Evolutionary conservation across 2,888 invertebrate species (phyloP).

Genomic region (Coremacera marginata): DNA sequence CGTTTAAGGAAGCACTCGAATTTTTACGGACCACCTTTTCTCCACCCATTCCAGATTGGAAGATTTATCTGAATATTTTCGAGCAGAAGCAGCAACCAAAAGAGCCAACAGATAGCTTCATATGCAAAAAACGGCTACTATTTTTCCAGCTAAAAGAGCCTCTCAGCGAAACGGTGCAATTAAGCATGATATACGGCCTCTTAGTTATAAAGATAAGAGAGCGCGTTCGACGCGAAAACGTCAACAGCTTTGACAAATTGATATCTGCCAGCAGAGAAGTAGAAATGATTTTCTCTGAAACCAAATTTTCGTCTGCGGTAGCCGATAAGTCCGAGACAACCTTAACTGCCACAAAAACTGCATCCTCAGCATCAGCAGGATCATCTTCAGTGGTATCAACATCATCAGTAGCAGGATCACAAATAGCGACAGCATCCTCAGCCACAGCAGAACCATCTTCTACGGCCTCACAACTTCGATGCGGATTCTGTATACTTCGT

Average conservation of each 20-base stretch:
- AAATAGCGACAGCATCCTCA: too few species aligned
- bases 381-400: too few species aligned
- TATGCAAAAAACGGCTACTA: neutral
- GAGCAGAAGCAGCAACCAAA: neutral
- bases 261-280: neutral
- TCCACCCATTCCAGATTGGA: neutral
- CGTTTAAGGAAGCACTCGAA: neutral
- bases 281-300: neutral
- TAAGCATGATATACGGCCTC: neutral
- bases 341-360: too few species aligned
- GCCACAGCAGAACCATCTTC: too few species aligned
- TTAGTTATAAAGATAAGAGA: neutral
- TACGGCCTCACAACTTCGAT: too few species aligned
- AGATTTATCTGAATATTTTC: neutral
- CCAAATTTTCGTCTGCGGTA: neutral
- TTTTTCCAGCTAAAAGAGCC: neutral
- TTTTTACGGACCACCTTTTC: neutral
- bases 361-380: too few species aligned
- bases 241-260: neutral
- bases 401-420: too few species aligned
- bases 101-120: constrained; percentile 1
- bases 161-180: neutral
- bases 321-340: too few species aligned
- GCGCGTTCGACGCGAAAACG: neutral
- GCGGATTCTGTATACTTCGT: neutral